Base-by-base conservation (phyloP, 92 coral and sea anemone genomes). In the Blastomussa wellsi region DNA sequence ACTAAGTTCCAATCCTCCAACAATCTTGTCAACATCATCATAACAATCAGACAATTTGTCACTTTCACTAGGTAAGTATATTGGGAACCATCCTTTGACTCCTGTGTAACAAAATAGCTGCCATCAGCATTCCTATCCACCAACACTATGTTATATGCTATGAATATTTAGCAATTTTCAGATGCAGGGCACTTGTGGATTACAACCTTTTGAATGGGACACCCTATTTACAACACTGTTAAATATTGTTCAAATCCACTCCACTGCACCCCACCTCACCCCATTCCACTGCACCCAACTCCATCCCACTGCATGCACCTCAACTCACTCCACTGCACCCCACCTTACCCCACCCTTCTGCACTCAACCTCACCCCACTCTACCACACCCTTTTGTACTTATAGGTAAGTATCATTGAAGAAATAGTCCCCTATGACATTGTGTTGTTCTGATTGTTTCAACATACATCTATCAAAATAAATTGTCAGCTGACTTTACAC, bases 1-100 rank as follows among this genome's bases (percentile, higher is more conserved):
- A 5, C 77, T 60, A 49, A 97, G 86, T 78, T 97, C 95, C 41
- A 97, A 93, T 62, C 99, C 99, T 69, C 99, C 99, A 32, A 94
- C 85, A 74, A 90, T 84, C 82, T 48, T 81, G 76, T 81, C 73
- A 22, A 71, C 65, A 37, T 74, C 83, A 72, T 13, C 52, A 51
- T 38, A 0, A 70, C 68, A 31, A 80, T 42, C 0, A 83, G 48
- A 49, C 64, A 81, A 62, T 38, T 67, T 36, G 13, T 65, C 37
- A 7, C 70, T 74, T 64, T 60, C 76, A 28, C 44, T 26, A 72
- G 80, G 86, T 24, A 29, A 51, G 89, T 82, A 53, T 59, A 97
- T 62, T 5, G 98, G 80, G 62, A 88, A 90, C 99, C 99, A 97
- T 20, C 98, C 99, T 70, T 87, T 94, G 62, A 94, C 85, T 35